phyloP scores from a whole-genome alignment of 2,888 invertebrate genomes.

The Drosophila atroscutellata region DNA sequence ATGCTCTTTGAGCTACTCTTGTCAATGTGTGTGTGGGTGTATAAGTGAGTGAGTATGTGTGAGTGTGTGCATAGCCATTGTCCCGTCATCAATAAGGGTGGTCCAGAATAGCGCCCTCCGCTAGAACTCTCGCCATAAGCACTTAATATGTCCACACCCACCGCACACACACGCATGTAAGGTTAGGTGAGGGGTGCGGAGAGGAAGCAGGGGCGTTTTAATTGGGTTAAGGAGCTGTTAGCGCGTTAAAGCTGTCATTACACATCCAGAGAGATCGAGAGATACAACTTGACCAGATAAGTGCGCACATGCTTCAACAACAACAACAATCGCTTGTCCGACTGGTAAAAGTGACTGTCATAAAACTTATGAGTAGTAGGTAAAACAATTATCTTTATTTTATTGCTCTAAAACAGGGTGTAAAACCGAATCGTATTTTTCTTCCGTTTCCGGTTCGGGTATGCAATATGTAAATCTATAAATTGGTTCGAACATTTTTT shows the following conservation, averaged over 20 bases:
- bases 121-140: slow-evolving; percentile 34
- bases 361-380: slow-evolving; percentile 4
- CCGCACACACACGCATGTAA: slow-evolving; percentile 12
- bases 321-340: neutral
- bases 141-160: slow-evolving; percentile 69
- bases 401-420: neutral
- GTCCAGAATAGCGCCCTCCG: slow-evolving; percentile 35
- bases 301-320: slow-evolving; percentile 29
- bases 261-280: slow-evolving; percentile 41
- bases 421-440: neutral
- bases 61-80: slow-evolving; percentile 48
- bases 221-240: slow-evolving; percentile 78
- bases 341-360: slow-evolving; percentile 6
- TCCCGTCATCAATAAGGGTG: slow-evolving; percentile 65
- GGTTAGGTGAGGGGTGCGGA: slow-evolving; percentile 30
- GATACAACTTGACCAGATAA: slow-evolving; percentile 48
- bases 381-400: neutral
- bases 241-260: slow-evolving; percentile 73
- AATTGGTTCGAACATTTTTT: neutral
- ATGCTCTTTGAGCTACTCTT: slow-evolving; percentile 64
- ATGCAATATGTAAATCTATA: neutral
- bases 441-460: neutral
- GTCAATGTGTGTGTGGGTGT: neutral
- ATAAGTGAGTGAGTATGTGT: slow-evolving; percentile 9
- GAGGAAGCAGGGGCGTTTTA: slow-evolving; percentile 44